phyloP scores from a whole-genome alignment of 1,140 invertebrate species.

The Araneus ventricosus region DNA sequence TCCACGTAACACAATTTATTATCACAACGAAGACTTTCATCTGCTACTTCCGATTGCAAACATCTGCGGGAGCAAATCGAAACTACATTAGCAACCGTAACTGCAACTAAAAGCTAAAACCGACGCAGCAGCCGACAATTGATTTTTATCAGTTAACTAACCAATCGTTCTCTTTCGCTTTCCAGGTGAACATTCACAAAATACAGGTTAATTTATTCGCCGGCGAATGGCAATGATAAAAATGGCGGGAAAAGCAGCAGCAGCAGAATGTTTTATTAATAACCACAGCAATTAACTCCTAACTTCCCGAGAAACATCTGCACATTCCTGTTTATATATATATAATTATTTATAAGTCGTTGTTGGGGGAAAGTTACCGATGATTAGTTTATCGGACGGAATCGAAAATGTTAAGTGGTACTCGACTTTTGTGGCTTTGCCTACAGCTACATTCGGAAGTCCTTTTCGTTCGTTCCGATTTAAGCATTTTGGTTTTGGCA shows the following conservation, averaged over 20 bases:
- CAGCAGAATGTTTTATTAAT: conserved; percentile 54
- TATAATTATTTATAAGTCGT: conserved; percentile 23
- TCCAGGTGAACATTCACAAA: conserved; percentile 20
- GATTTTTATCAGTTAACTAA: conserved; percentile 47
- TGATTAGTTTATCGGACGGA: conserved; percentile 46
- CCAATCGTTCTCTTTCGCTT: not conserved
- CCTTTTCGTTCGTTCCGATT: not conserved
- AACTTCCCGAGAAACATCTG: conserved; percentile 14
- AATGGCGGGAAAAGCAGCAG: conserved; percentile 27
- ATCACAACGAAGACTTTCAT: not conserved
- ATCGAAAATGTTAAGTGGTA: conserved; percentile 35
- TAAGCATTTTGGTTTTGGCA: conserved; percentile 7
- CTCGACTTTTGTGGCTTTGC: conserved; percentile 32
- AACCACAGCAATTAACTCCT: conserved; percentile 52
- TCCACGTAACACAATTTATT: conserved; percentile 34
- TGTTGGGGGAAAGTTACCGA: not conserved
- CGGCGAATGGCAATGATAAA: conserved; percentile 21
- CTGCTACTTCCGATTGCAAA: conserved; percentile 40
- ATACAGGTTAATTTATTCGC: conserved; percentile 46
- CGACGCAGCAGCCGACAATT: conserved; percentile 6
- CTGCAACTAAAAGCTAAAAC: not conserved
- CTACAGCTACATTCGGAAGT: not conserved
- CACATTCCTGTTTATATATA: conserved; percentile 18
- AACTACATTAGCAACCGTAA: conserved; percentile 22
- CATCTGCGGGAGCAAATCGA: conserved; percentile 51